These are phyloP conservation scores for Glaucidium brasilianum DNA, from an alignment of 2,113 vertebrate species.

Conservation along the genomic window DNA sequence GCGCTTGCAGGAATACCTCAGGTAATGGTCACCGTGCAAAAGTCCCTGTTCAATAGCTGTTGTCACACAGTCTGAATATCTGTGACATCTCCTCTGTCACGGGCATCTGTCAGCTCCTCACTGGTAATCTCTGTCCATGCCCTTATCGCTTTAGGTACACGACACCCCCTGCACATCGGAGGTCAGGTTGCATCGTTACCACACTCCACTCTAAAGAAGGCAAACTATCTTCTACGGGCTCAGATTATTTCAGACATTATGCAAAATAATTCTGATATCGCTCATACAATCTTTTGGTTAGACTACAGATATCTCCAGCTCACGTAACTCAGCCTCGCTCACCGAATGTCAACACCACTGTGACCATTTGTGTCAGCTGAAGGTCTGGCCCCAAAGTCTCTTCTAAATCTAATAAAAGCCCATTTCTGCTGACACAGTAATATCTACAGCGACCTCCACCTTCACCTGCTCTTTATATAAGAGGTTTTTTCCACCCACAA, in stretches of 20 bases:
- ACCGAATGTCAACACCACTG: neutral
- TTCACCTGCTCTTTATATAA: neutral
- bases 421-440: neutral
- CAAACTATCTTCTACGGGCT: accelerated
- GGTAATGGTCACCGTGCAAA: accelerated
- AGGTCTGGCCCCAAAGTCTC: neutral
- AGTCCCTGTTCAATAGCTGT: accelerated
- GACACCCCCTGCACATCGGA: accelerated
- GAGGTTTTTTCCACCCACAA: neutral
- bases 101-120: neutral
- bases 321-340: neutral
- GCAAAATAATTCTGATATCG: neutral
- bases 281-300: neutral
- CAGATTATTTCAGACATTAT: accelerated
- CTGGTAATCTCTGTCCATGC: accelerated
- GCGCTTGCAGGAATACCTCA: accelerated
- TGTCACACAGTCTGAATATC: neutral
- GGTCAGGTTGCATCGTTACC: accelerated
- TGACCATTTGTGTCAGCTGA: neutral
- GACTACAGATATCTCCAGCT: neutral
- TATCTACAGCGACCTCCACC: neutral
- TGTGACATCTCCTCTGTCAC: neutral
- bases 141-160: accelerated
- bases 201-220: accelerated
- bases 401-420: neutral